Evolutionary conservation across 2,797 vertebrate genomes (phyloP), one percentile per base, ranked within the genome.

Genomic region (Hirundo rustica): DNA sequence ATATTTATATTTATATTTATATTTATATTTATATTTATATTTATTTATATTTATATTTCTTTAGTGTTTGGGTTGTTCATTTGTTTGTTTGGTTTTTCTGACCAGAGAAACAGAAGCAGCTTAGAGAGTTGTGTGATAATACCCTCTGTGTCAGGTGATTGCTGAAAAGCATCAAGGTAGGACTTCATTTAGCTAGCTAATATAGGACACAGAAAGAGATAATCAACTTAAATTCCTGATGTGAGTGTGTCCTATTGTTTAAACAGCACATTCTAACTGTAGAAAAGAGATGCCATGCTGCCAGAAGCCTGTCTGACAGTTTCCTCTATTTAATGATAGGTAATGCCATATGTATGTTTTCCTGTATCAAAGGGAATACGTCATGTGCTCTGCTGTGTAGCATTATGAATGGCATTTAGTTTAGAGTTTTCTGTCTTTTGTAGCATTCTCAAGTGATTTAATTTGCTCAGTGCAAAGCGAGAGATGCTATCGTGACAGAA

Each of bases 381-480:
- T 96, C 60, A 94, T 97, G 96, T 97, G 64, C 91, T 96, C 93
- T 61, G 40, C 95, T 97, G 95, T 97, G 79, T 94, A 92, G 82
- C 91, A 50, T 89, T 97, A 68, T 96, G 93, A 97, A 94, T 97
- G 96, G 80, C 96, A 96, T 97, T 97, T 93, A 93, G 95, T 96
- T 97, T 96, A 95, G 97, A 95, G 76, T 95, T 96, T 97, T 96
- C 93, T 94, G 85, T 96, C 95, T 97, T 97, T 95, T 88, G 86
- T 94, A 93, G 76, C 82, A 82, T 93, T 95, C 96, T 95, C 96
- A 94, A 93, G 92, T 97, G 97, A 96, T 97, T 97, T 97, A 95
- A 96, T 97, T 97, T 98, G 81, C 83, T 96, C 61, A 29, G 96
- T 97, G 97, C 94, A 66, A 89, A 93, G 88, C 77, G 82, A 95